Conservation (phyloP, 2,113 vertebrate genomes). For the Platichthys flesus region DNA sequence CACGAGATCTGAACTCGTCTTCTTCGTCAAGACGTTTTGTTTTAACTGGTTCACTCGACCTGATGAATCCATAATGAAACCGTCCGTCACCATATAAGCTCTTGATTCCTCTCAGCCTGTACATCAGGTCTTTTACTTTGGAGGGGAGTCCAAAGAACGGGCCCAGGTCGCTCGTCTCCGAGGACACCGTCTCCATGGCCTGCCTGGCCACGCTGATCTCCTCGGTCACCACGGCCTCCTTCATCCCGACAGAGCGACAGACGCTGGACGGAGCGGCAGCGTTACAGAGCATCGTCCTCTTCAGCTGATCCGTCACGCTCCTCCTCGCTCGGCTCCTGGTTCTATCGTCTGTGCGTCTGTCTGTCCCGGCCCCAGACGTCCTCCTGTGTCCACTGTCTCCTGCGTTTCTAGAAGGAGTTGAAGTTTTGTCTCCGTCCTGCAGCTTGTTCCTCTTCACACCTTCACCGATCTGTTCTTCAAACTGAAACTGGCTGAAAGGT, state of each 20-base stretch:
- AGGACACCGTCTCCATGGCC: constrained; percentile 77
- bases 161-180: constrained; percentile 85
- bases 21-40: too few relatives aligned
- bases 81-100: constrained; percentile 89
- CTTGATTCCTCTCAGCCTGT: constrained; percentile 88
- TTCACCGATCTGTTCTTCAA: constrained; percentile 57
- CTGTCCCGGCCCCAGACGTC: not conserved
- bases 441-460: constrained; percentile 30
- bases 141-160: constrained; percentile 96
- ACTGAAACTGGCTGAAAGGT: constrained; percentile 84
- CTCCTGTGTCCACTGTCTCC: not conserved
- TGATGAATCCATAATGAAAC: too few relatives aligned
- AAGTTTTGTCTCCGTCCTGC: constrained; percentile 40
- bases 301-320: constrained; percentile 89
- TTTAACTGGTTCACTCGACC: too few relatives aligned
- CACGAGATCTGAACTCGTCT: too few relatives aligned
- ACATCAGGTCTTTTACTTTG: constrained; percentile 92
- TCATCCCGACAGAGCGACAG: constrained; percentile 84
- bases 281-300: constrained; percentile 90
- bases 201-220: constrained; percentile 88
- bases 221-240: constrained; percentile 86
- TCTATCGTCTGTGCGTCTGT: not conserved
- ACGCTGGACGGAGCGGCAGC: constrained; percentile 82
- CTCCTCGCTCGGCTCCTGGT: constrained; percentile 62
- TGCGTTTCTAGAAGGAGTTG: constrained; percentile 39